Evolutionary conservation across 2,113 vertebrate genomes (phyloP).

Genomic region (Sinocyclocheilus grahami): DNA sequence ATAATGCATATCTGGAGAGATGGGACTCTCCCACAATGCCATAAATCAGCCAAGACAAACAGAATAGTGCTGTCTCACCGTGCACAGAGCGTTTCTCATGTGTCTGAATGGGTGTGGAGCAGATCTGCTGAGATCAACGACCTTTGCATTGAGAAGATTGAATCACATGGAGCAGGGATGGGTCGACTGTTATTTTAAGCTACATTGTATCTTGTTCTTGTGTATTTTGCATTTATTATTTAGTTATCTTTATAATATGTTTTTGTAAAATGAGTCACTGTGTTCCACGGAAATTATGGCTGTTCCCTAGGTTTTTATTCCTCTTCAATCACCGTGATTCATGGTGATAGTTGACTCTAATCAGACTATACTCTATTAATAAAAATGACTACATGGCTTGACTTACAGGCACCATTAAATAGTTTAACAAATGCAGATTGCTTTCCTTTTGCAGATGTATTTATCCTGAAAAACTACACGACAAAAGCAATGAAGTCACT

Average conservation of each 20-base stretch:
- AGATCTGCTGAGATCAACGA: background rate
- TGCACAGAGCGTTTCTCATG: background rate
- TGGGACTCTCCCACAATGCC: background rate
- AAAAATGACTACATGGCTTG: too few relatives aligned
- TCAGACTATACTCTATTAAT: background rate
- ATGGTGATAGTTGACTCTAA: background rate
- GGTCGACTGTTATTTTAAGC: background rate
- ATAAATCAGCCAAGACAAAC: background rate
- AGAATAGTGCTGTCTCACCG: background rate
- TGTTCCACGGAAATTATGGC: background rate
- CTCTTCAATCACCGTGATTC: background rate
- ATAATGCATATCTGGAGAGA: background rate
- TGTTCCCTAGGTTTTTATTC: background rate
- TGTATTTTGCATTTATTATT: background rate
- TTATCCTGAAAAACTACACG: background rate
- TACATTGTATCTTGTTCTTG: background rate
- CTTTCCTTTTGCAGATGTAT: too few relatives aligned
- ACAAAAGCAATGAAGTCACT: background rate
- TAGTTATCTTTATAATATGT: background rate
- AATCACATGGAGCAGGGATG: background rate
- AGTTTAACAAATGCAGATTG: too few relatives aligned
- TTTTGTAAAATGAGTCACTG: background rate
- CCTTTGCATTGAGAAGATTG: background rate
- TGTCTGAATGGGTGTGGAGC: conserved; percentile 9
- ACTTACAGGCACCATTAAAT: too few relatives aligned